Conservation (phyloP, 1,140 invertebrate genomes). For the Heliconius melpomene region DNA sequence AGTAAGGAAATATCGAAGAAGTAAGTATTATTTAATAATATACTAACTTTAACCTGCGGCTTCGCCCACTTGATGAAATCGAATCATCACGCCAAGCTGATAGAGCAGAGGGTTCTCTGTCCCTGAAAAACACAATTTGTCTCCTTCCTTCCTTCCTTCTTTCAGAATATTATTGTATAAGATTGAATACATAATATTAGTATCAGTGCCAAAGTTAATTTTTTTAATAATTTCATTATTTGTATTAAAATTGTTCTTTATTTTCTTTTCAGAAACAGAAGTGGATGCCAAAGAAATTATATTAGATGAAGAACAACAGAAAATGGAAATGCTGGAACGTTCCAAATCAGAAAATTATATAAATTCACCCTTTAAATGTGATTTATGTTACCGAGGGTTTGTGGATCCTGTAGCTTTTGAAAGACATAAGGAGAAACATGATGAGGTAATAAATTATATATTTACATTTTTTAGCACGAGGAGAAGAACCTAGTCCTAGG, state of each 20-base stretch:
- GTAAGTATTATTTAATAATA: slow-evolving; percentile 1
- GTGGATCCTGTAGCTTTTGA: slow-evolving; percentile 51
- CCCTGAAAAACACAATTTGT: too few relatives aligned
- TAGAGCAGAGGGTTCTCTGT: too few relatives aligned
- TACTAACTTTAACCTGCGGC: too few relatives aligned
- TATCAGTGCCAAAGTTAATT: too few relatives aligned
- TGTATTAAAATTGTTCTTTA: too few relatives aligned
- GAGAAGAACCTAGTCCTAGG: too few relatives aligned
- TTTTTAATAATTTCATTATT: too few relatives aligned
- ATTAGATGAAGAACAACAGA: slow-evolving; percentile 52
- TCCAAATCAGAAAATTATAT: slow-evolving; percentile 54
- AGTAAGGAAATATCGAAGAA: slow-evolving; percentile 26
- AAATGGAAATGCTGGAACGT: slow-evolving; percentile 44
- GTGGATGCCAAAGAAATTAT: slow-evolving; percentile 51
- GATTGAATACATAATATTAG: too few relatives aligned
- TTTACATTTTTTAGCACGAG: neutral
- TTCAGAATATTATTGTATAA: too few relatives aligned
- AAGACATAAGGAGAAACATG: slow-evolving; percentile 64
- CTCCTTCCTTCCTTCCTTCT: too few relatives aligned
- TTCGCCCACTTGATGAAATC: too few relatives aligned
- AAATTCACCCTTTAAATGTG: slow-evolving; percentile 61
- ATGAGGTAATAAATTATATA: slow-evolving; percentile 45
- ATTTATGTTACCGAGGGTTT: slow-evolving; percentile 62
- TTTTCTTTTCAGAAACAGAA: slow-evolving; percentile 45
- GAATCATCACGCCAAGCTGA: too few relatives aligned